Evolutionary conservation across 2,888 invertebrate genomes (phyloP).

Genomic region (Crematogaster levior): DNA sequence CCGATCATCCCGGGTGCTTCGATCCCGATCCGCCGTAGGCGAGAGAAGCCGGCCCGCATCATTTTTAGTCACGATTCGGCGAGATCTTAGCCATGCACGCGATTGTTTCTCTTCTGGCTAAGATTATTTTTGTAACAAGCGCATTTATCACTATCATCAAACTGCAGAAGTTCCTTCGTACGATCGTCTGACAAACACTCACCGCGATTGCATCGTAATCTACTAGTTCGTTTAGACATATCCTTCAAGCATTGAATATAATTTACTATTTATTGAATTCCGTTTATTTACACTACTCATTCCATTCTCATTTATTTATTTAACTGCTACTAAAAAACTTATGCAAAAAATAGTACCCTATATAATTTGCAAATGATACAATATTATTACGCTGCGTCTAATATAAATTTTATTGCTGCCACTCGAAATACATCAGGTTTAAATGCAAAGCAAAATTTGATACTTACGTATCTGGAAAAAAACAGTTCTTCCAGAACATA

Average conservation of each 20-base stretch:
- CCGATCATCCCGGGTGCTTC: constrained; percentile 59
- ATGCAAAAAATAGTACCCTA: background rate
- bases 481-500: too few species aligned
- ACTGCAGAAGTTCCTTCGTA: background rate
- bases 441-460: too few species aligned
- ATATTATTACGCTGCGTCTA: background rate
- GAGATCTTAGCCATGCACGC: constrained; percentile 14
- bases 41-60: constrained; percentile 63
- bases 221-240: background rate
- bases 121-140: constrained; percentile 57
- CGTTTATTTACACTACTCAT: background rate
- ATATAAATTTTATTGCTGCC: background rate
- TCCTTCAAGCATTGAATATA: background rate
- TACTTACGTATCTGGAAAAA: too few species aligned
- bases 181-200: background rate
- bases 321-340: background rate
- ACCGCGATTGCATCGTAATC: background rate
- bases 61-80: constrained; percentile 71
- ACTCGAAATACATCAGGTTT: background rate
- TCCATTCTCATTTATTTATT: background rate
- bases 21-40: constrained; percentile 68
- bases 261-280: background rate
- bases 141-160: constrained; percentile 54
- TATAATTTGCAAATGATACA: background rate
- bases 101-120: constrained; percentile 41